Conservation (phyloP, 2,888 invertebrate species). For the Apomyelois bistriatella region DNA sequence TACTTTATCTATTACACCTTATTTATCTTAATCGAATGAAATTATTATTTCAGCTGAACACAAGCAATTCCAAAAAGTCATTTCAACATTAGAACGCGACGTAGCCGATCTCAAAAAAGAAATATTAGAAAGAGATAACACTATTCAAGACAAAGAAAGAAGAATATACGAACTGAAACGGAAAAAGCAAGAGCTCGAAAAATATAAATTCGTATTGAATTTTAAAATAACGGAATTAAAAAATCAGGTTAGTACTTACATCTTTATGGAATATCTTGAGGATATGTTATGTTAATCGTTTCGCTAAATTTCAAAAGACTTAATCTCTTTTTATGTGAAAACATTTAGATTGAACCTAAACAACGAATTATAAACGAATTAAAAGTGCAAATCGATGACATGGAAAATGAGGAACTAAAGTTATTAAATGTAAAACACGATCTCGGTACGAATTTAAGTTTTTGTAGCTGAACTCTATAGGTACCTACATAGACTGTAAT, state of each 20-base stretch:
- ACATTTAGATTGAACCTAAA: constrained; percentile 87
- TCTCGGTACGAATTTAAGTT: constrained; percentile 52
- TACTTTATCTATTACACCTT: no score
- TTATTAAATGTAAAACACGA: constrained; percentile 75
- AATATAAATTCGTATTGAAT: constrained; percentile 93
- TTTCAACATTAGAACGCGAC: constrained; percentile 86
- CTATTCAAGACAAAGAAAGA: constrained; percentile 92
- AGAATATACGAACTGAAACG: constrained; percentile 90
- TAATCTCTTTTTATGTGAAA: neutral
- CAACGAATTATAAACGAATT: constrained; percentile 89
- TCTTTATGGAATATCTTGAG: neutral
- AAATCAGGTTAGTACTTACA: constrained; percentile 77
- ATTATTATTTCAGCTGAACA: constrained; percentile 79
- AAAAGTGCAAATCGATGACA: constrained; percentile 88
- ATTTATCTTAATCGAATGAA: neutral
- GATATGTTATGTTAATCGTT: neutral
- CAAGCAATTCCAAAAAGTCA: constrained; percentile 84
- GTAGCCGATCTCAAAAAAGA: constrained; percentile 91
- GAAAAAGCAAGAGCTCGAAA: constrained; percentile 93
- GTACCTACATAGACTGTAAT: constrained; percentile 5
- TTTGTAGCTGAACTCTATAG: neutral
- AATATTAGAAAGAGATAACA: constrained; percentile 89
- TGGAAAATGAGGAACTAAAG: constrained; percentile 90
- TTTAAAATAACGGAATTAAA: constrained; percentile 94
- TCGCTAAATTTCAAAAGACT: neutral